phyloP scores from a whole-genome alignment of 2,888 invertebrate species.

The Zaprionus bogoriensis region DNA sequence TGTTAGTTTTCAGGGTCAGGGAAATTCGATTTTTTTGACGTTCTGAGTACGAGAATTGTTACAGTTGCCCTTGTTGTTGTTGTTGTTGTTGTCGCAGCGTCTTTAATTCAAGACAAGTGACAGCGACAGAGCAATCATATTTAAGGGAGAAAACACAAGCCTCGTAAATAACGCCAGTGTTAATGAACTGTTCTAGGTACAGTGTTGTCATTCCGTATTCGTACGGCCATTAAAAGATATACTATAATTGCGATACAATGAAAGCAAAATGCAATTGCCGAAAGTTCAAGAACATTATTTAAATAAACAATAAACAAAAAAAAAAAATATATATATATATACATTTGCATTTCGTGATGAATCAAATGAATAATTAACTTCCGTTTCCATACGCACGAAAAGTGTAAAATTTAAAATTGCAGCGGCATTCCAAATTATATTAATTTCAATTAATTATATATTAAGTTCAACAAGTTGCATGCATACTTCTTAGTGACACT shows the following conservation, averaged over 20 bases:
- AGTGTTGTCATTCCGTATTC: background rate
- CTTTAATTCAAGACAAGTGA: conserved; percentile 38
- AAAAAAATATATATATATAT: no score
- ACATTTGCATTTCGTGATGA: no score
- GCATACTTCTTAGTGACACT: background rate
- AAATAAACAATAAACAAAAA: no score
- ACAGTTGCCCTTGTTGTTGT: no score
- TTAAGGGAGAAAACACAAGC: conserved; percentile 17
- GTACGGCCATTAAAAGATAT: background rate
- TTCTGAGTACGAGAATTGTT: background rate
- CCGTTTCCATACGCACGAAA: no score
- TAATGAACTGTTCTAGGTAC: conserved; percentile 39
- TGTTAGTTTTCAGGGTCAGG: conserved; percentile 79
- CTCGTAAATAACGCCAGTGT: conserved; percentile 28
- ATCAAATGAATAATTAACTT: no score
- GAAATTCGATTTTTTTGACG: conserved; percentile 77
- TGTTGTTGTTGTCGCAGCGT: conserved; percentile 15
- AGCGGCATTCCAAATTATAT: no score
- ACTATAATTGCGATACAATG: background rate
- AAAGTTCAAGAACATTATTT: background rate
- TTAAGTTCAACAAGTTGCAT: background rate
- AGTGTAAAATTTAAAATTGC: no score
- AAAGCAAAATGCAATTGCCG: background rate
- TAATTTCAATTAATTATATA: no score
- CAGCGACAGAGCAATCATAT: conserved; percentile 40